Conservation (phyloP, 2,113 vertebrate genomes). For the Forbesichthys papilliferus region DNA sequence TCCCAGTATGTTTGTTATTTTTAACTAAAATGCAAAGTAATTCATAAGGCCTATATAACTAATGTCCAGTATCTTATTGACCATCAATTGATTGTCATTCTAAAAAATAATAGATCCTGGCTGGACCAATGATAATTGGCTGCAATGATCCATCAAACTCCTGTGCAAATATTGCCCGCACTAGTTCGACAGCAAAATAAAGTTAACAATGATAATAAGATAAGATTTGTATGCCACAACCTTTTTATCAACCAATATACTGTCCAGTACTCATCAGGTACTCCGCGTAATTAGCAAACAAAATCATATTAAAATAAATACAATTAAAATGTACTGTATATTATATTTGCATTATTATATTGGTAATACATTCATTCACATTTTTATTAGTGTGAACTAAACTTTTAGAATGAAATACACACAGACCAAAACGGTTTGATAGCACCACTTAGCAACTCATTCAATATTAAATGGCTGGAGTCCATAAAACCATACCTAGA, state of each 20-base stretch:
- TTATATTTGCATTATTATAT: not conserved
- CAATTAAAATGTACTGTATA: too few relatives aligned
- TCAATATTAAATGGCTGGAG: not conserved
- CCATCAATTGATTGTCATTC: not conserved
- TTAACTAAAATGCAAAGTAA: too few relatives aligned
- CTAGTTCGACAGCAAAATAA: not conserved
- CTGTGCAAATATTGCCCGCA: not conserved
- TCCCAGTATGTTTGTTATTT: too few relatives aligned
- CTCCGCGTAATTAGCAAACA: too few relatives aligned
- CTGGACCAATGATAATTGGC: constrained; percentile 16
- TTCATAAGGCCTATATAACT: too few relatives aligned
- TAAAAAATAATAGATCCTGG: constrained; percentile 2
- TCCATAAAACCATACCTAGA: constrained; percentile 1
- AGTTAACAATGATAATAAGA: not conserved
- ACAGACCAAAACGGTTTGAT: not conserved
- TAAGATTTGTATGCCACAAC: not conserved
- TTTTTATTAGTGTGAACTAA: too few relatives aligned
- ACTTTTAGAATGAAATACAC: not conserved
- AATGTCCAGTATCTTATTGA: not conserved
- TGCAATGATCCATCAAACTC: not conserved
- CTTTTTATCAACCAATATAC: too few relatives aligned
- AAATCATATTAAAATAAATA: too few relatives aligned
- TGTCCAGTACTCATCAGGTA: too few relatives aligned
- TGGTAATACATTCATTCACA: too few relatives aligned
- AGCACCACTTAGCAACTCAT: not conserved